Evolutionary conservation across 2,888 invertebrate genomes (phyloP), one percentile per base, ranked within the genome.

Genomic region (Tryphoninae sp.): DNA sequence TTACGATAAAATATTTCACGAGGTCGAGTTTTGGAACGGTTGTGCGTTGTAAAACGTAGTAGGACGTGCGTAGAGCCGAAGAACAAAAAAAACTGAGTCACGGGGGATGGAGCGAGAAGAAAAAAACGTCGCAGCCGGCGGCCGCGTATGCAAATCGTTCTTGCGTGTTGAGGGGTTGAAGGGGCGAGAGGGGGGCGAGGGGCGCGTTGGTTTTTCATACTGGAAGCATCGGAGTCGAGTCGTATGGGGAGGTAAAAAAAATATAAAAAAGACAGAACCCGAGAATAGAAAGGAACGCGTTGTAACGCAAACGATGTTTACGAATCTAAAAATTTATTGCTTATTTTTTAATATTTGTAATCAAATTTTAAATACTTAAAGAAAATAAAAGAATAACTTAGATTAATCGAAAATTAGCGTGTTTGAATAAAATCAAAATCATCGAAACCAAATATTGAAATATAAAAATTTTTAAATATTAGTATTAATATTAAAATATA

Each of bases 141-240:
- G 84, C 83, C 62, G 78, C 83, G 77, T 83, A 88, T 88, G 88
- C 88, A 88, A 88, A 88, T 88, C 84, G 86, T 83, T 87, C 87
- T 85, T 83, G 85, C 87, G 86, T 86, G 86, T 74, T 67, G 78
- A 67, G 82, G 78, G 72, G 58, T 73, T 76, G 79, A 78, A 65
- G 74, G 73, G 65, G 42, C 8, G 76, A 67, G 61, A 53, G 65
- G 68, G 65, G 68, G 67, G 75, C 13, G 55, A 71, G 55, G 71
- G 77, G 62, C 55, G 58, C 64, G 62, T 75, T 59, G 68, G 45
- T 73, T 77, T 77, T 82, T 78, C 61, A 62, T 83, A 77, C 71
- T 40, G 49, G 23, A 40, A 71, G 65, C 26, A 33, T 53, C 58
- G 45, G 11, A 64, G 22, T 45, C 51, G 55, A 55, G 53, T 59